Evolutionary conservation across 2,113 vertebrate genomes (phyloP).

Genomic region (Siniperca chuatsi): DNA sequence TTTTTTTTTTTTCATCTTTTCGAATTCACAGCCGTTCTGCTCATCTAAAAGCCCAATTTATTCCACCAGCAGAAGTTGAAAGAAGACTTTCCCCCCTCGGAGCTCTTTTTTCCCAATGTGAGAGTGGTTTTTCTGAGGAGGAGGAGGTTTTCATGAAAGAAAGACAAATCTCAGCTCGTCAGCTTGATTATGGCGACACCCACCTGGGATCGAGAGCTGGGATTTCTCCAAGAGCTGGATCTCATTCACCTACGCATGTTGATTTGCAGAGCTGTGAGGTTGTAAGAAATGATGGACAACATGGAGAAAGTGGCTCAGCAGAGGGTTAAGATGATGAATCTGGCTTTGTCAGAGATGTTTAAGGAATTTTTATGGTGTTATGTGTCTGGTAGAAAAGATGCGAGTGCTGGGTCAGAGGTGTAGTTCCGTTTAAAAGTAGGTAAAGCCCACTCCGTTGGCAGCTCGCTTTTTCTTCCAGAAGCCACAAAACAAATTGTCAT

Average conservation of each 20-base stretch:
- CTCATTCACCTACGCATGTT: slow-evolving; percentile 1
- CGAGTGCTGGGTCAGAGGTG: neutral
- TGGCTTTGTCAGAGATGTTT: slow-evolving; percentile 20
- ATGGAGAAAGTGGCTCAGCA: neutral
- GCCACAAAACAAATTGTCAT: slow-evolving; percentile 26
- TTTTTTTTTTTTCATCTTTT: slow-evolving; percentile 23
- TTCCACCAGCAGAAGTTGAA: slow-evolving; percentile 68
- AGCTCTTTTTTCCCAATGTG: slow-evolving; percentile 5
- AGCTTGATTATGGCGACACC: slow-evolving; percentile 33
- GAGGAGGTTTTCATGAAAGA: slow-evolving; percentile 44
- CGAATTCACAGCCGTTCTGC: slow-evolving; percentile 58
- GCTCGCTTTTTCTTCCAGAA: neutral
- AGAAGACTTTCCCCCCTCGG: slow-evolving; percentile 30
- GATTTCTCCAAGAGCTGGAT: slow-evolving; percentile 9
- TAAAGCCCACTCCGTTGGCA: neutral
- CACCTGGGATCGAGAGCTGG: slow-evolving; percentile 2
- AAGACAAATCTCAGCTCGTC: slow-evolving; percentile 49
- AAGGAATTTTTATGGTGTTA: neutral
- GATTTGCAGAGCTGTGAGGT: slow-evolving; percentile 4
- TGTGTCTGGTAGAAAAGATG: neutral
- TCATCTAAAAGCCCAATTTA: slow-evolving; percentile 65
- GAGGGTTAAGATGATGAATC: slow-evolving; percentile 10
- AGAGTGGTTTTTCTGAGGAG: neutral
- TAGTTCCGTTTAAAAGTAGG: neutral
- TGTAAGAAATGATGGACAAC: neutral